Base-by-base conservation (phyloP, 2,113 vertebrate species). In the Brevimyrus niger region DNA sequence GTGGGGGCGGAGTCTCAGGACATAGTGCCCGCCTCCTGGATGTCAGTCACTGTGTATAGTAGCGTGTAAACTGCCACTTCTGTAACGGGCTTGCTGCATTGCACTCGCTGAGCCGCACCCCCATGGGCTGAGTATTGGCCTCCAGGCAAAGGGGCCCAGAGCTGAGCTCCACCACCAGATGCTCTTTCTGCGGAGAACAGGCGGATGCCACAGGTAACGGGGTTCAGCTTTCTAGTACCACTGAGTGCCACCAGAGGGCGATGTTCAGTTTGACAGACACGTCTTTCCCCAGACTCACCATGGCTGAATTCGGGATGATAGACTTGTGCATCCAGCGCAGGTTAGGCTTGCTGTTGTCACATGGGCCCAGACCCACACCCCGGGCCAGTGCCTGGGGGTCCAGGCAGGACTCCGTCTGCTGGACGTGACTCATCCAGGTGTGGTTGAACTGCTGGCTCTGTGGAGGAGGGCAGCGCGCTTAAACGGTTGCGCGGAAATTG, bases 381-480 rank as follows among this genome's bases (percentile, higher is more conserved):
- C 80, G 92, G 0, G 87, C 42, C 0, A 89, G 8, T 35, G 90
- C 90, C 0, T 89, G 8, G 0, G 94, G 91, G 1, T 92, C 91
- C 0, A 99, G 0, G 88, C 98, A 99, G 55, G 94, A 89, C 69
- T 95, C 93, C 23, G 93, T 93, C 1, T 99, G 97, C 85, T 92
- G 96, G 91, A 99, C 88, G 61, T 96, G 94, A 92, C 94, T 94
- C 94, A 98, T 92, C 98, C 98, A 99, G n/a, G 97, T 98, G 91
- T 98, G 98, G 95, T 97, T 99, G 94, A 99, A 99, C 83, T 95
- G 92, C 86, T 99, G 98, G 92, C 92, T 92, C 98, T 99, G 94
- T 80, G 15, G 88, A 46, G n/a, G 51, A 87, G 82, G 15, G 86
- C 2, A 65, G n/a, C 31, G 9, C 21, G 38, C 4, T 47, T 69